Conservation (phyloP, 2,888 invertebrate genomes). For the Mythimna loreyi region DNA sequence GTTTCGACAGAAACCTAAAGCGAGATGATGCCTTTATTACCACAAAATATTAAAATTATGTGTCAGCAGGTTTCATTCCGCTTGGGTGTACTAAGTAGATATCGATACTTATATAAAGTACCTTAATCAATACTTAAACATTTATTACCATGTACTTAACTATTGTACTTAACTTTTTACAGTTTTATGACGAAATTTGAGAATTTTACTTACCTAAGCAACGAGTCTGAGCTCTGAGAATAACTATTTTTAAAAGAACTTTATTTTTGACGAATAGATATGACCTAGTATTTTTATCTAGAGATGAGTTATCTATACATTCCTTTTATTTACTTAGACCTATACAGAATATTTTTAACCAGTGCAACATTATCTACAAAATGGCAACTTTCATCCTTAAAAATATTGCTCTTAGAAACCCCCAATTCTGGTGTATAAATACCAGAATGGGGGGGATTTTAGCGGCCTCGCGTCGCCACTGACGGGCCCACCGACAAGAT, state of each 20-base stretch:
- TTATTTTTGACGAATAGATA: conserved; percentile 17
- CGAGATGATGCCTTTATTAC: conserved; percentile 73
- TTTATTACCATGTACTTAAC: conserved; percentile 58
- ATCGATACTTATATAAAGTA: conserved; percentile 48
- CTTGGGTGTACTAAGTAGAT: conserved; percentile 56
- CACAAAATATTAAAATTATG: conserved; percentile 40
- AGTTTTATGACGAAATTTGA: conserved; percentile 27
- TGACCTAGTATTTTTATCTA: conserved; percentile 37
- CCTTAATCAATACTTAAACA: conserved; percentile 26
- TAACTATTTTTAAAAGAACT: conserved; percentile 44
- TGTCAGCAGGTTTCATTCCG: conserved; percentile 60
- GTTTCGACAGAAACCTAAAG: conserved; percentile 85
- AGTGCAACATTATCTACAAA: conserved; percentile 16
- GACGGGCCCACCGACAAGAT: too few relatives aligned
- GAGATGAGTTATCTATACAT: conserved; percentile 52
- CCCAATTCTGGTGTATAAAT: neutral
- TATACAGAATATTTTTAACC: conserved; percentile 26
- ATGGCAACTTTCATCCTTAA: neutral
- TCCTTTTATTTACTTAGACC: conserved; percentile 44
- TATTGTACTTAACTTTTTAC: conserved; percentile 44
- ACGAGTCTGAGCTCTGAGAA: conserved; percentile 45
- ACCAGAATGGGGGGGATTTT: too few relatives aligned
- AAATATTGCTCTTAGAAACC: neutral
- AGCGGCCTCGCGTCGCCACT: too few relatives aligned
- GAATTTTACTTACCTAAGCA: conserved; percentile 21